Conservation (phyloP, 2,797 vertebrate species). For the Distichodus sexfasciatus region DNA sequence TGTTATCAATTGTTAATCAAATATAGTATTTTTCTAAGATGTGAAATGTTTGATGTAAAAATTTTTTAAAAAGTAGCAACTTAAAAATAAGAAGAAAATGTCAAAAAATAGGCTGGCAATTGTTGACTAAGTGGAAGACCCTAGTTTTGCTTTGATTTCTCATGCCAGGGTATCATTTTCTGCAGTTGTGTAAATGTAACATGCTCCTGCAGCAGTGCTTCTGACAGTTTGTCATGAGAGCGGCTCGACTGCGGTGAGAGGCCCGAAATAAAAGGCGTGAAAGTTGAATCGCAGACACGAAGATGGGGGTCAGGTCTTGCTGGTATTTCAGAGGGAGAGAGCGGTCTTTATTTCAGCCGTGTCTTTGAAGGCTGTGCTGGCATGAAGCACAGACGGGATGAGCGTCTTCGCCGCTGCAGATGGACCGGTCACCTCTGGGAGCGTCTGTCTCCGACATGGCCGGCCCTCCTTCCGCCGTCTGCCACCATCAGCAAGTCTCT, state of each 20-base stretch:
- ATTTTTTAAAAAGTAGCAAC: no score
- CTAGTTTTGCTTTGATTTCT: no score
- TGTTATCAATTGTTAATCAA: no score
- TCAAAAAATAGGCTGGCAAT: no score
- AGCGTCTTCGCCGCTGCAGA: conserved; percentile 26
- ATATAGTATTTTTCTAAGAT: no score
- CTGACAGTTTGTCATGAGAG: neutral
- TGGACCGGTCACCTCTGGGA: conserved; percentile 46
- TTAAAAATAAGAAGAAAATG: no score
- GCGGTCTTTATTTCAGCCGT: conserved; percentile 9
- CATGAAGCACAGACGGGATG: conserved; percentile 8
- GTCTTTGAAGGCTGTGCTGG: conserved; percentile 8
- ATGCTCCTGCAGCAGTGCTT: no score
- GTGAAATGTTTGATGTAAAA: no score
- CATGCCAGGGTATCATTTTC: no score
- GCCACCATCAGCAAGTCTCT: conserved; percentile 37
- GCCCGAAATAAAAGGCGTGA: conserved; percentile 12
- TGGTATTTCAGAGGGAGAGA: conserved; percentile 22
- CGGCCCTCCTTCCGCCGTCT: conserved; percentile 36
- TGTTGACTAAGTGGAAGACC: no score
- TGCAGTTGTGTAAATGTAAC: no score
- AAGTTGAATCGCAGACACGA: neutral
- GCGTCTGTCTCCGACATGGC: conserved; percentile 3
- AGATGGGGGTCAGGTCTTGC: conserved; percentile 9
- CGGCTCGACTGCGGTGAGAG: neutral